phyloP scores from a whole-genome alignment of 2,888 invertebrate genomes.

The Encarsia formosa region DNA sequence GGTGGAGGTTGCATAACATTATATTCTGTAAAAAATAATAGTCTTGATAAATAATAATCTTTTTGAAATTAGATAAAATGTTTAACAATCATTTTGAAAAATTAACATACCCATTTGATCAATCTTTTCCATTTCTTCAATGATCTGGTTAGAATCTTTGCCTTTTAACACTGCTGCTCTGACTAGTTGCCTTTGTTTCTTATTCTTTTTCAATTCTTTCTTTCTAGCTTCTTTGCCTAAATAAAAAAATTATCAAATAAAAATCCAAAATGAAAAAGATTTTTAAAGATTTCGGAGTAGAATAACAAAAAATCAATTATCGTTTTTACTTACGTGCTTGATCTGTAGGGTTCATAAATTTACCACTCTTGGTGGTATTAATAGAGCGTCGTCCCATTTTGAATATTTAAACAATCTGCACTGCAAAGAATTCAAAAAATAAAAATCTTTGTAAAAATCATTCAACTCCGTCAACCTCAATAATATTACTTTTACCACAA shows the following conservation, averaged over 20 bases:
- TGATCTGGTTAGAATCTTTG: slow-evolving; percentile 92
- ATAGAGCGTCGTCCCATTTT: slow-evolving; percentile 92
- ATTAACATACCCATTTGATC: slow-evolving; percentile 86
- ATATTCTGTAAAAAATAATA: slow-evolving; percentile 63
- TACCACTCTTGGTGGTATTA: slow-evolving; percentile 99
- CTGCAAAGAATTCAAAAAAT: too few relatives aligned
- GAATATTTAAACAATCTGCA: too few relatives aligned
- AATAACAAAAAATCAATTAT: slow-evolving; percentile 4
- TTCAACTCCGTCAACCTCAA: too few relatives aligned
- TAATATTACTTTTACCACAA: too few relatives aligned
- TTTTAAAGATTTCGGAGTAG: background rate
- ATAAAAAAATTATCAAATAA: slow-evolving; percentile 3
- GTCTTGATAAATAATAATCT: background rate
- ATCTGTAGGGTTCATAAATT: slow-evolving; percentile 99
- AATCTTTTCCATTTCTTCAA: slow-evolving; percentile 94
- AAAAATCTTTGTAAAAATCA: too few relatives aligned
- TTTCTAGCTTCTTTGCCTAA: slow-evolving; percentile 95
- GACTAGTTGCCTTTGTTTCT: slow-evolving; percentile 93
- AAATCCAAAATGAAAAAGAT: background rate
- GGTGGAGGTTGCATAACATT: slow-evolving; percentile 93
- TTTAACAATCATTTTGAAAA: background rate
- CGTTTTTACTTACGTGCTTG: slow-evolving; percentile 89
- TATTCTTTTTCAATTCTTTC: slow-evolving; percentile 97
- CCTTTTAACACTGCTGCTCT: slow-evolving; percentile 95
- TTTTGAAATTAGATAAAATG: background rate